Conservation (phyloP, 2,888 invertebrate genomes). For the Synergus laeviventris region DNA sequence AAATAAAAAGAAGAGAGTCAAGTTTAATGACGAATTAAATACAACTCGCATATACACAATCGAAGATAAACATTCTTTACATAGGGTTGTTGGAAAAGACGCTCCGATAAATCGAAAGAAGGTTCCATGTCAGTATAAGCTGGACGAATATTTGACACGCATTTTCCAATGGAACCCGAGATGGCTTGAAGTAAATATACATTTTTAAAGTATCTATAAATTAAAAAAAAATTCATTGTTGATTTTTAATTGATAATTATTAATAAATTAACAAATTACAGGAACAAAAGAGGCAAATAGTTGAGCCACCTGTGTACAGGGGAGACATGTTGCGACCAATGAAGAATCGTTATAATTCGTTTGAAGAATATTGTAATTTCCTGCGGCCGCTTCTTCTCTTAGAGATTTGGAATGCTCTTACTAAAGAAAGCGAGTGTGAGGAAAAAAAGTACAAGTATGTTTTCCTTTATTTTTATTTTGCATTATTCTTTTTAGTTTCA, state of each 20-base stretch:
- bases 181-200: conserved; percentile 78
- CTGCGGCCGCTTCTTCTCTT: conserved; percentile 80
- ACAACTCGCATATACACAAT: conserved; percentile 56
- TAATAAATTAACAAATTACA: conserved; percentile 41
- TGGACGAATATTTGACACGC: conserved; percentile 77
- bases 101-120: conserved; percentile 55
- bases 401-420: conserved; percentile 80
- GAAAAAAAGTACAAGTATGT: conserved; percentile 47
- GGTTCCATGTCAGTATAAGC: conserved; percentile 1
- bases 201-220: conserved; percentile 18
- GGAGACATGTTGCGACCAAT: conserved; percentile 77
- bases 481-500: background rate
- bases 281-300: conserved; percentile 76
- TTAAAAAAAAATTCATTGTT: too few relatives aligned
- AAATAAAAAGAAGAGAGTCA: conserved; percentile 36
- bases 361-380: conserved; percentile 80
- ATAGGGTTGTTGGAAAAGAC: conserved; percentile 64
- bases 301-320: conserved; percentile 79
- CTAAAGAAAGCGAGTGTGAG: conserved; percentile 62
- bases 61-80: conserved; percentile 57
- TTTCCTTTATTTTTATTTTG: background rate
- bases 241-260: conserved; percentile 7
- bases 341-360: conserved; percentile 78
- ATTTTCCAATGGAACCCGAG: conserved; percentile 82
- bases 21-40: conserved; percentile 33